Percentiles rank a stretch among this genome's conserved stretches.
Conservation (phyloP, 2,888 invertebrate genomes). For the Lasioglossum morio region DNA sequence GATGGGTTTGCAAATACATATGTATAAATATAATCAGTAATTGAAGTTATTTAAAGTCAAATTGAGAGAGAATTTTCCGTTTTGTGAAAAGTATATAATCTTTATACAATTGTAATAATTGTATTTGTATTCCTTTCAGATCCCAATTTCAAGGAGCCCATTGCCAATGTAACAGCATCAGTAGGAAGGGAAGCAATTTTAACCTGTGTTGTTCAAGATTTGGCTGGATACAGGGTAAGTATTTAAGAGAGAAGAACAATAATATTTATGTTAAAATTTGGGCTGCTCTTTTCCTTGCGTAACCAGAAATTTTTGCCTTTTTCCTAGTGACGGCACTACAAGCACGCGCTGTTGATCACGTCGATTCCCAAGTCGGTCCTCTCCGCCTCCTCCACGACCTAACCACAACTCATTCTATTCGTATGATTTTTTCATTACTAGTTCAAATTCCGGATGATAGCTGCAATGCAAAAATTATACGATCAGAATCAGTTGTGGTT, state of each 20-base stretch:
- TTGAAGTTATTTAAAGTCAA: neutral
- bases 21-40: neutral
- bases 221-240: slow-evolving; percentile 92
- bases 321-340: too few relatives aligned
- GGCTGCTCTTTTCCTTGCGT: too few relatives aligned
- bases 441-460: too few relatives aligned
- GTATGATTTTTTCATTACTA: too few relatives aligned
- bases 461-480: too few relatives aligned
- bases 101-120: slow-evolving; percentile 5
- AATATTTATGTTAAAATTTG: neutral
- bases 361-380: too few relatives aligned
- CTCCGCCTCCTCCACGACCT: too few relatives aligned
- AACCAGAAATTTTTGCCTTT: too few relatives aligned
- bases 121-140: slow-evolving; percentile 86
- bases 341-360: too few relatives aligned
- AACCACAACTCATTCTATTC: too few relatives aligned
- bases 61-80: neutral
- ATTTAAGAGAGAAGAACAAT: neutral
- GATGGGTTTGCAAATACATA: too few relatives aligned
- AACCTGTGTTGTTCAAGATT: slow-evolving; percentile 92
- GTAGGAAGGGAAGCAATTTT: slow-evolving; percentile 94
- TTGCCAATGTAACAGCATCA: slow-evolving; percentile 93
- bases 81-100: neutral
- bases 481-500: too few relatives aligned
- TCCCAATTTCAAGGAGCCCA: slow-evolving; percentile 93